Evolutionary conservation across 2,797 vertebrate species (phyloP).

Genomic region (Protosalanx chinensis): DNA sequence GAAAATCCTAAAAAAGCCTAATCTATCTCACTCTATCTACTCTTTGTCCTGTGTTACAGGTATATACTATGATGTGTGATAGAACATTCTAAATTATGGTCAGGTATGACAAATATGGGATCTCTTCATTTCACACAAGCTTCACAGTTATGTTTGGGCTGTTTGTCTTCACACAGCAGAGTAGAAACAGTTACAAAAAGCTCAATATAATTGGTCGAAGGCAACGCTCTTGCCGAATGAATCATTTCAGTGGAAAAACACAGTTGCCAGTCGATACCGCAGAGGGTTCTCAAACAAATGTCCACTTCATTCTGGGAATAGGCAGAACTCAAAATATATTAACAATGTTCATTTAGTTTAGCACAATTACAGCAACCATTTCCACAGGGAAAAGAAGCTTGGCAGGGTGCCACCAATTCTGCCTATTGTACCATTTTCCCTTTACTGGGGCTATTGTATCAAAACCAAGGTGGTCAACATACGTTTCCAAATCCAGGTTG

Average conservation of each 20-base stretch:
- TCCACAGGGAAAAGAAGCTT: constrained; percentile 21
- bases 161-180: not conserved
- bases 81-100: too few species aligned
- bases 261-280: constrained; percentile 8
- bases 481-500: constrained; percentile 37
- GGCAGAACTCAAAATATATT: constrained; percentile 43
- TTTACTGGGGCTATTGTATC: constrained; percentile 44
- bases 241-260: not conserved
- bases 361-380: constrained; percentile 47
- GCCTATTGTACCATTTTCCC: constrained; percentile 41
- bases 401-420: constrained; percentile 33
- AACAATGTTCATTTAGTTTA: constrained; percentile 56
- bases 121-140: too few species aligned
- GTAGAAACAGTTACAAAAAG: not conserved
- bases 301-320: constrained; percentile 34
- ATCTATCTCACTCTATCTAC: too few species aligned
- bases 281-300: constrained; percentile 18
- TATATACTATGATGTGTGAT: too few species aligned
- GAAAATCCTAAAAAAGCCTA: too few species aligned
- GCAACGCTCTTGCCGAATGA: not conserved
- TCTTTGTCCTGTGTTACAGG: too few species aligned
- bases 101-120: too few species aligned
- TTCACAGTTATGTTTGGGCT: not conserved
- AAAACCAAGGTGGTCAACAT: constrained; percentile 13
- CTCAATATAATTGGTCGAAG: not conserved